Evolutionary conservation across 2,113 vertebrate species (phyloP).

Genomic region (Glareola pratincola): DNA sequence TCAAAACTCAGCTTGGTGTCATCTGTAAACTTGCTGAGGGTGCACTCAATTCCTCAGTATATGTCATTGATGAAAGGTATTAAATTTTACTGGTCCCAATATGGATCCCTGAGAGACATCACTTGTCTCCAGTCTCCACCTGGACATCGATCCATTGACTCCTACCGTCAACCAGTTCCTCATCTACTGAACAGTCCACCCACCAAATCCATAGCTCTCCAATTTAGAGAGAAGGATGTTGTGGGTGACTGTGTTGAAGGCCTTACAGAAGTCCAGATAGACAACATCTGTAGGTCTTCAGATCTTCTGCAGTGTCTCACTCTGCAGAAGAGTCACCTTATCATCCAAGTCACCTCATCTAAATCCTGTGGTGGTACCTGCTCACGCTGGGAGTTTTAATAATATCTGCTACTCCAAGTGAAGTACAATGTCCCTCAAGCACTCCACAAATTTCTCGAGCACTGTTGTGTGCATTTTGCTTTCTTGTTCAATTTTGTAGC

Average conservation of each 20-base stretch:
- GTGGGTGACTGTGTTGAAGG: neutral
- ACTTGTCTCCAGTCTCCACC: neutral
- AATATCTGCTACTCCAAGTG: neutral
- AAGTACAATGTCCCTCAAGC: neutral
- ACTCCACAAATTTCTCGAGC: fast-evolving
- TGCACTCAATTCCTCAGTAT: neutral
- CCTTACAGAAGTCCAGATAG: neutral
- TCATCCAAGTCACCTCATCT: neutral
- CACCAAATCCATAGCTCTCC: neutral
- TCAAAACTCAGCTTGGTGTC: neutral
- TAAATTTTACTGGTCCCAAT: neutral
- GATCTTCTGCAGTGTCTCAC: neutral
- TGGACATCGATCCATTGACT: neutral
- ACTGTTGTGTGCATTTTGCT: neutral
- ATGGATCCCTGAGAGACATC: neutral
- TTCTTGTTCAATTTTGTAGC: neutral
- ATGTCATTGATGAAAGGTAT: neutral
- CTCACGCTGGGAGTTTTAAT: neutral
- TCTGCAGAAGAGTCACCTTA: neutral
- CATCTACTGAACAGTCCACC: neutral
- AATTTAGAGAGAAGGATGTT: neutral
- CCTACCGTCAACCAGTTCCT: neutral
- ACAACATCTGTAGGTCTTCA: neutral
- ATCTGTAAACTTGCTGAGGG: neutral
- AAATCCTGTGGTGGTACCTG: neutral